Evolutionary conservation across 2,888 invertebrate species (phyloP), one percentile per base, ranked within the genome.

Genomic region (Willowsia nigromaculata): DNA sequence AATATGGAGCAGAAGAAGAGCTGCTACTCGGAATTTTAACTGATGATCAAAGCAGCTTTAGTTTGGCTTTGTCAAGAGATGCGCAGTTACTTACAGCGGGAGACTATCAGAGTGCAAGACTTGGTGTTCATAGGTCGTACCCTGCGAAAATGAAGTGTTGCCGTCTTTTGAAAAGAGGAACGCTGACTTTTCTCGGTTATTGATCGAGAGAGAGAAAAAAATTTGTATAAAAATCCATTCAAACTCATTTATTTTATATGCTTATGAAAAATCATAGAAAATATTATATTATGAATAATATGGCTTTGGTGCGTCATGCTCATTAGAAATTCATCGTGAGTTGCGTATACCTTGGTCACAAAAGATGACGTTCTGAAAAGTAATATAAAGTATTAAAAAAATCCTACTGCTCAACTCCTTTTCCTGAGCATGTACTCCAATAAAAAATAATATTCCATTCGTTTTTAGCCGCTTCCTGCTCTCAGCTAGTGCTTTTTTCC

Each of bases 381-480:
- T n/a, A n/a, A n/a, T n/a, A 22, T 13, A 40, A 71, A 71, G n/a
- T 59, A 27, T 22, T 50, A 50, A 11, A 50, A 59, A 59, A 59
- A 59, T 27, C 56, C 56, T 25, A 5, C 7, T 5, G 43, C 15
- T 22, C 22, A 13, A 7, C 65, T 65, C 7, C 7, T 30, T 33
- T 15, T 22, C 18, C 13, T n/a, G n/a, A n/a, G n/a, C n/a, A n/a
- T n/a, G 27, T 50, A 22, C 0, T 37, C 3, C 33, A 80, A 76
- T 27, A 76, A 47, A 13, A n/a, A 47, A 47, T 47, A 15, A 76
- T 76, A 50, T 40, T 40, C 37, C 40, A 68, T 22, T 68, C 40
- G 40, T 68, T 76, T 62, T 53, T 40, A 76, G 33, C 40, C 33
- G 30, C 62, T 85, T 85, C 85, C 85, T 85, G 59, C 53, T 86